These are phyloP conservation scores for Eclectus roratus DNA, from an alignment of 2,113 vertebrate species.

Conservation along the genomic window DNA sequence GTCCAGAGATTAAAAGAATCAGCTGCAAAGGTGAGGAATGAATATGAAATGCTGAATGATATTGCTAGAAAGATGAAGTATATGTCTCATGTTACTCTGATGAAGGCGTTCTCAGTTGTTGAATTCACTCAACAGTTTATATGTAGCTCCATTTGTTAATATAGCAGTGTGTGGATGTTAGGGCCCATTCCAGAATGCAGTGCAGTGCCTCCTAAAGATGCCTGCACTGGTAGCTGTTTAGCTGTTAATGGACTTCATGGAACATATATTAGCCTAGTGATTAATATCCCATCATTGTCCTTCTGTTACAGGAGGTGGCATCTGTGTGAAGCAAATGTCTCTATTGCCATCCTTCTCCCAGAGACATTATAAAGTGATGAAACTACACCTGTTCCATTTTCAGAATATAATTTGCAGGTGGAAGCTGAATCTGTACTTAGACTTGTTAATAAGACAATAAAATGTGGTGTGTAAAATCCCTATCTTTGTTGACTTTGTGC, in stretches of 20 bases:
- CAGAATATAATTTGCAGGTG: background rate
- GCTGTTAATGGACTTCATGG: background rate
- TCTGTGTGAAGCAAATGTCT: background rate
- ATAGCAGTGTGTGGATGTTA: accelerated
- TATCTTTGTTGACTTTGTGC: accelerated
- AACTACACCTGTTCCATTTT: background rate
- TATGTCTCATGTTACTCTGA: background rate
- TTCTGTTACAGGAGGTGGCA: background rate
- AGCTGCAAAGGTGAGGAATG: background rate
- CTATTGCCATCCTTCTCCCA: background rate
- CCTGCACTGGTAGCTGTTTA: background rate
- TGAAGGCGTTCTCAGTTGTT: background rate
- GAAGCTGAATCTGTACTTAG: background rate
- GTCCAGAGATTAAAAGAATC: background rate
- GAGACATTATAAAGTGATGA: background rate
- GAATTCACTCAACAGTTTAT: background rate
- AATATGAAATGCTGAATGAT: background rate
- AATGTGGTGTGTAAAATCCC: background rate
- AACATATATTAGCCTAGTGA: background rate
- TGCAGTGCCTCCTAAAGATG: background rate
- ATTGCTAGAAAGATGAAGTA: background rate
- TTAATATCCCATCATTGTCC: background rate
- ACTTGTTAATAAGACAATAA: background rate
- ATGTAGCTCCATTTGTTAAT: background rate
- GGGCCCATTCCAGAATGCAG: background rate